Percentiles rank a stretch among this genome's conserved stretches.
Evolutionary conservation across 2,888 invertebrate genomes (phyloP).

Genomic region (Helicoverpa assulta): DNA sequence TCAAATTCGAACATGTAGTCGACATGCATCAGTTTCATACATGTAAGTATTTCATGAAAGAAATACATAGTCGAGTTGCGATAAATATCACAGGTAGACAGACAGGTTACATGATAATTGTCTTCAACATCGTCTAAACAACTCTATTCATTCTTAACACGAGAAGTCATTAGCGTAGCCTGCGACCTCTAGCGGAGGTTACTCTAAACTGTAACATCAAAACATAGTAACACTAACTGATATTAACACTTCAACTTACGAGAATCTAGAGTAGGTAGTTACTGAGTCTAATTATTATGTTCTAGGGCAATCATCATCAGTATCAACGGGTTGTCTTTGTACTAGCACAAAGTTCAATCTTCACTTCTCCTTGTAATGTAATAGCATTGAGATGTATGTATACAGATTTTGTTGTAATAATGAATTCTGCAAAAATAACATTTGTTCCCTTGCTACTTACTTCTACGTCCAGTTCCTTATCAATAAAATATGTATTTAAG

Average conservation of each 20-base stretch:
- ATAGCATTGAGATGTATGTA: no score
- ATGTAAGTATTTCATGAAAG: no score
- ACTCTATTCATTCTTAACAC: conserved; percentile 9
- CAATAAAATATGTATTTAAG: no score
- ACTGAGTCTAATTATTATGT: not conserved
- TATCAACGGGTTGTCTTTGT: not conserved
- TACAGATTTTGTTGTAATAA: no score
- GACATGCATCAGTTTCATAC: no score
- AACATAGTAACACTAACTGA: conserved; percentile 15
- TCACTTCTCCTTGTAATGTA: no score
- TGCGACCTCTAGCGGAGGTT: conserved; percentile 15
- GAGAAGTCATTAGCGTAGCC: conserved; percentile 11
- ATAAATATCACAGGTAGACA: not conserved
- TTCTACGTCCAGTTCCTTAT: no score
- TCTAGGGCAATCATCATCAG: not conserved
- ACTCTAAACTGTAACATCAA: conserved; percentile 24
- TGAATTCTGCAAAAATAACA: no score
- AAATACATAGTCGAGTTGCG: not conserved
- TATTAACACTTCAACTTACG: conserved; percentile 8
- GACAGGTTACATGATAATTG: not conserved
- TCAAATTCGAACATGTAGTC: no score
- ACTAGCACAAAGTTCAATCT: no score
- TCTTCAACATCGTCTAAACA: not conserved
- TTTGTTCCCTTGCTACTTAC: no score
- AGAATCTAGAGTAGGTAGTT: not conserved